Evolutionary conservation across 2,797 vertebrate species (phyloP).

Genomic region (Miopithecus talapoin): DNA sequence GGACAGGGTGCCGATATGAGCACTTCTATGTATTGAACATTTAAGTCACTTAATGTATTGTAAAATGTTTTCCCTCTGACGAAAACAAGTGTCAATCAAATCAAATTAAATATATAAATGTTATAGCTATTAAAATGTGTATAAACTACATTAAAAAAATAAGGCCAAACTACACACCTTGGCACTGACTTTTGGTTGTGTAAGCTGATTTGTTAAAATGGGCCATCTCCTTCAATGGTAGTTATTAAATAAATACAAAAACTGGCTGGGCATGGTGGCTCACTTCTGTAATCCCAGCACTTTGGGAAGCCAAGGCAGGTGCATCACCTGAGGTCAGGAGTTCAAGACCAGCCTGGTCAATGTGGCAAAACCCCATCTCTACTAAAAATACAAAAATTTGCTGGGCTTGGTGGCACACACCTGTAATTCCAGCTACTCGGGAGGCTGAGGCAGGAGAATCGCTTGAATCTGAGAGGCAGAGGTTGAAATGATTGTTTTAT

Average conservation of each 20-base stretch:
- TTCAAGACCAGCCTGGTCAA: background rate
- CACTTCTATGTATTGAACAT: background rate
- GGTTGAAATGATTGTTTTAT: background rate
- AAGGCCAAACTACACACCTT: background rate
- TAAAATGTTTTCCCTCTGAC: background rate
- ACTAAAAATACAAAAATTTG: background rate
- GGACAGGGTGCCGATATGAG: no score
- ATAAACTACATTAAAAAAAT: background rate
- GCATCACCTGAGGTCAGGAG: background rate
- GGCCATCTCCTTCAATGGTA: background rate
- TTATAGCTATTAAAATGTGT: background rate
- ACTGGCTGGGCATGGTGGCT: background rate
- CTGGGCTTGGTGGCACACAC: background rate
- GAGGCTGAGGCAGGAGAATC: background rate
- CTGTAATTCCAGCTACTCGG: no score
- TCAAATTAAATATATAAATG: background rate
- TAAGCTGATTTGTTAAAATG: background rate
- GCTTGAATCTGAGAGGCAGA: background rate
- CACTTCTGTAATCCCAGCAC: background rate
- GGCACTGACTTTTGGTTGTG: background rate
- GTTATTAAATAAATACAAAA: background rate
- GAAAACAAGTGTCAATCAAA: background rate
- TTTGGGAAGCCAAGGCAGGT: background rate
- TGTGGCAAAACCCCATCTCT: background rate
- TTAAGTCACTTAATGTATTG: background rate